These are phyloP conservation scores for Eclectus roratus DNA, from an alignment of 2,113 vertebrate species.

Conservation along the genomic window DNA sequence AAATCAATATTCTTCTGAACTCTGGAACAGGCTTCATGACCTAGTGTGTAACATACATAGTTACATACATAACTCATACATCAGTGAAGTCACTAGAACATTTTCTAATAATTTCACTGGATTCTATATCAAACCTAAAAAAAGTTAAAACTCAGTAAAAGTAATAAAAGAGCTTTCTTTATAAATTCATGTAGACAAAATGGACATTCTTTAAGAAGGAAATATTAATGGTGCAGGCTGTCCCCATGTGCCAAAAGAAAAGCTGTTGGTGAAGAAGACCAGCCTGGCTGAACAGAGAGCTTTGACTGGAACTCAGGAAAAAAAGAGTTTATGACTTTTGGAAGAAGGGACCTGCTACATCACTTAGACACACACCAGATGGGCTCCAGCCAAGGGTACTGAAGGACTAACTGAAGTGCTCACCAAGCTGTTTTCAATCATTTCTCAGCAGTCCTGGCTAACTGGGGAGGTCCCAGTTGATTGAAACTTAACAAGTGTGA, in stretches of 20 bases:
- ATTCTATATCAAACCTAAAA: neutral
- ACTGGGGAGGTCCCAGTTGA: neutral
- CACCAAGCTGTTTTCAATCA: neutral
- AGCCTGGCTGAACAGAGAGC: neutral
- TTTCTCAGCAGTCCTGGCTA: neutral
- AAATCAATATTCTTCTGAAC: neutral
- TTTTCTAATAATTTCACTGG: neutral
- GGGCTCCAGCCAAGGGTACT: neutral
- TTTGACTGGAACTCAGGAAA: neutral
- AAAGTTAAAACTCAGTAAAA: neutral
- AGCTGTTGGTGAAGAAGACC: neutral
- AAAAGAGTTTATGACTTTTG: neutral
- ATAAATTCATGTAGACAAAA: neutral
- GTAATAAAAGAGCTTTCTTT: neutral
- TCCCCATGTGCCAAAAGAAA: neutral
- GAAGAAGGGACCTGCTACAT: neutral
- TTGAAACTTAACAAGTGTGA: neutral
- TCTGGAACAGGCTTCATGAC: neutral
- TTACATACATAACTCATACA: neutral
- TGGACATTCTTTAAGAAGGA: neutral
- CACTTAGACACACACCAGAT: neutral
- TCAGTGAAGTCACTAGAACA: neutral
- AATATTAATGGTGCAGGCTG: neutral
- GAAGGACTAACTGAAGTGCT: neutral
- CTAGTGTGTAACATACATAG: neutral